These are phyloP conservation scores for Aphelenchoides fujianensis DNA, from an alignment of 1,140 invertebrate species.

Conservation along the genomic window DNA sequence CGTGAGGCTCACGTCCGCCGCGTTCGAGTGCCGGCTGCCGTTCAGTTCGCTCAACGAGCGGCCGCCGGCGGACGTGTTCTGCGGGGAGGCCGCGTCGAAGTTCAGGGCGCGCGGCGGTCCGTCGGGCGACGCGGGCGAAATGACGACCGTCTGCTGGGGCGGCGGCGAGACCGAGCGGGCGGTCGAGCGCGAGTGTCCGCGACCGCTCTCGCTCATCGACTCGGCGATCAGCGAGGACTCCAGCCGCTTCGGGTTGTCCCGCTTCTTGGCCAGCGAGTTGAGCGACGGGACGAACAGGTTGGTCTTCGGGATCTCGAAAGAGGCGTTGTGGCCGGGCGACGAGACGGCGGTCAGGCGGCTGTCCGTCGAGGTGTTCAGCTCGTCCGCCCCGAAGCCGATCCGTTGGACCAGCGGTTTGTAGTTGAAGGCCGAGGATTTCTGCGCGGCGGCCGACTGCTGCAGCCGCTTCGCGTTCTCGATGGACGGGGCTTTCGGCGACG, in stretches of 20 bases:
- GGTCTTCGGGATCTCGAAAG: slow-evolving; percentile 16
- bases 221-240: not conserved
- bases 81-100: not conserved
- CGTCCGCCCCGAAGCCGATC: not conserved
- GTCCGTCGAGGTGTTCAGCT: not conserved
- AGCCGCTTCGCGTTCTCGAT: slow-evolving; percentile 6
- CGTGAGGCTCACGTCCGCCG: not conserved
- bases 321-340: slow-evolving; percentile 7
- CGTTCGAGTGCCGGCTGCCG: not conserved
- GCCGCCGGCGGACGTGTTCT: not conserved
- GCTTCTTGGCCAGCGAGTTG: not conserved
- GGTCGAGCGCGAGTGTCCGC: not conserved
- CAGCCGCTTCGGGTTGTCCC: slow-evolving; percentile 18
- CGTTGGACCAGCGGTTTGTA: slow-evolving; percentile 26
- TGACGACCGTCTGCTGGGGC: not conserved
- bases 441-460: not conserved
- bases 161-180: not conserved
- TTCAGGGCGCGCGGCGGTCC: not conserved
- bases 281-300: not conserved
- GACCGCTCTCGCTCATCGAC: not conserved
- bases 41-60: not conserved
- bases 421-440: slow-evolving; percentile 7
- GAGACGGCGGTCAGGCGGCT: not conserved
- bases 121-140: not conserved
- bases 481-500: not conserved